phyloP scores from a whole-genome alignment of 2,888 invertebrate genomes.

The Andrena marginata region DNA sequence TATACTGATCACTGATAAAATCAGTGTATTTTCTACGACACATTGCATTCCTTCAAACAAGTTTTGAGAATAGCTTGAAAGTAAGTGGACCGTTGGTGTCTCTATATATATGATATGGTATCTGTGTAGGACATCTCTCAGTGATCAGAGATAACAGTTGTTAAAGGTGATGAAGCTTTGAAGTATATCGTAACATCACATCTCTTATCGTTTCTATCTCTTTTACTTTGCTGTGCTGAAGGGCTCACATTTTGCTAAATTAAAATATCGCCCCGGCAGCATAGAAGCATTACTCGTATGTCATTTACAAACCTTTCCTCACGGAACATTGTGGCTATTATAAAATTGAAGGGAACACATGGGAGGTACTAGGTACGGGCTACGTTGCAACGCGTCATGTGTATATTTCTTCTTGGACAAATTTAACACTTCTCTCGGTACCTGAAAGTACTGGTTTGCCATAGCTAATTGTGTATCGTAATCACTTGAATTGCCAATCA shows the following conservation, averaged over 20 bases:
- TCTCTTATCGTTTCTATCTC: conserved; percentile 4
- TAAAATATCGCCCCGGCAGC: not conserved
- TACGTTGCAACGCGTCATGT: not conserved
- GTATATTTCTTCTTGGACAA: conserved; percentile 19
- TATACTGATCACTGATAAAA: not conserved
- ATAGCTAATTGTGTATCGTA: conserved; percentile 14
- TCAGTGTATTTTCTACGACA: not conserved
- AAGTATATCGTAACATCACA: not conserved
- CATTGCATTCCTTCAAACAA: conserved; percentile 14
- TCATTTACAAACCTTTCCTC: conserved; percentile 8
- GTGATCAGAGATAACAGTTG: conserved; percentile 6
- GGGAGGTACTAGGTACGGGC: not conserved
- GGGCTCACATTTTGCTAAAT: not conserved
- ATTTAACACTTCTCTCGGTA: conserved; percentile 31
- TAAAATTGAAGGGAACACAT: conserved; percentile 9
- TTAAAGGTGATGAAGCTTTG: not conserved
- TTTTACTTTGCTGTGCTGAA: not conserved
- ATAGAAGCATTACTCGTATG: not conserved
- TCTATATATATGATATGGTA: not conserved
- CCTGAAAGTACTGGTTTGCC: conserved; percentile 34
- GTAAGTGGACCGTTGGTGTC: not conserved
- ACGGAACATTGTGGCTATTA: not conserved
- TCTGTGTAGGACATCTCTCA: conserved; percentile 8
- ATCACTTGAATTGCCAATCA: conserved; percentile 14
- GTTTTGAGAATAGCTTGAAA: conserved; percentile 1